phyloP scores from a whole-genome alignment of 2,888 invertebrate species.

The Sinopyrophorus schimmeli region DNA sequence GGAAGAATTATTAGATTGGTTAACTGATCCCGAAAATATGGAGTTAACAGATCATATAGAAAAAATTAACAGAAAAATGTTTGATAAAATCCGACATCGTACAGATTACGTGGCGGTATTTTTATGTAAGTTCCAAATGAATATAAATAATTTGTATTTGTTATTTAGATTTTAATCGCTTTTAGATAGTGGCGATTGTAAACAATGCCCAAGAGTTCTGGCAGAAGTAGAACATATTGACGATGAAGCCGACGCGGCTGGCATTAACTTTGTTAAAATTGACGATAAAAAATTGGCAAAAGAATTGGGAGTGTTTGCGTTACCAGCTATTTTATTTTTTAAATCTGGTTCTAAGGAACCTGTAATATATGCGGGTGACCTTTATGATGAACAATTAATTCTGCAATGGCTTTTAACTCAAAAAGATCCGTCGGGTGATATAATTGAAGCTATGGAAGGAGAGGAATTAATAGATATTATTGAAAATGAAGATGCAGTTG shows the following conservation, averaged over 20 bases:
- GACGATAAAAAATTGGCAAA: slow-evolving; percentile 87
- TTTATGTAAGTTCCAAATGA: slow-evolving; percentile 76
- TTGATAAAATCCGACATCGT: slow-evolving; percentile 84
- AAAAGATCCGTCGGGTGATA: slow-evolving; percentile 89
- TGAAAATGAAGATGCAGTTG: slow-evolving; percentile 78
- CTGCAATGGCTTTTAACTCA: slow-evolving; percentile 89
- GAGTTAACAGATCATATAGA: slow-evolving; percentile 92
- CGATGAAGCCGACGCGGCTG: slow-evolving; percentile 87
- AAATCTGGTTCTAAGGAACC: slow-evolving; percentile 86
- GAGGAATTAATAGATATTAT: slow-evolving; percentile 76
- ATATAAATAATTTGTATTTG: too few species aligned
- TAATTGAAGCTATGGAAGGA: slow-evolving; percentile 86
- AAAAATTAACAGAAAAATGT: slow-evolving; percentile 90
- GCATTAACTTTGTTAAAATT: slow-evolving; percentile 91
- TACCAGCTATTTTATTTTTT: slow-evolving; percentile 90
- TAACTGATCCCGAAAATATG: slow-evolving; percentile 93
- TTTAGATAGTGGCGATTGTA: slow-evolving; percentile 93
- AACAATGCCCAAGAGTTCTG: slow-evolving; percentile 87
- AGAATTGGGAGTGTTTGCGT: slow-evolving; percentile 84
- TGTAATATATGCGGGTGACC: slow-evolving; percentile 87
- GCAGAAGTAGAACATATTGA: slow-evolving; percentile 91
- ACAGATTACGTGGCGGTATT: slow-evolving; percentile 91
- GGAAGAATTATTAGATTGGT: slow-evolving; percentile 86
- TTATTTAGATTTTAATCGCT: slow-evolving; percentile 46
- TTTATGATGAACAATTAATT: slow-evolving; percentile 85